Conservation (phyloP, 2,797 vertebrate genomes). For the Lophius americanus region DNA sequence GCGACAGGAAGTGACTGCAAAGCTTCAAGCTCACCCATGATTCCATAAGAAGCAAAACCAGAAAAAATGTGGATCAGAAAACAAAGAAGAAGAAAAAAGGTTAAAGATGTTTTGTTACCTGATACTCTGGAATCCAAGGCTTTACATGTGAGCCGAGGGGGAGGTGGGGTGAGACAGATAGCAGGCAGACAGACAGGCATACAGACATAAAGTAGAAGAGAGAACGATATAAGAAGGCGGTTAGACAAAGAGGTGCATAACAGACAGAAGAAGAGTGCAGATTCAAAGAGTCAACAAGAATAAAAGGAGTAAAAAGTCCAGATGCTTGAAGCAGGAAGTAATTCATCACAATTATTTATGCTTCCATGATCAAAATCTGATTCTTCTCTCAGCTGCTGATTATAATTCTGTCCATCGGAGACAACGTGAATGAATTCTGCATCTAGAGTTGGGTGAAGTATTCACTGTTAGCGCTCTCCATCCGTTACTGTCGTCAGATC, state of each 20-base stretch:
- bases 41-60: not conserved
- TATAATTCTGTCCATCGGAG: slow-evolving; percentile 32
- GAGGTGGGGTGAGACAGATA: slow-evolving; percentile 65
- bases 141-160: slow-evolving; percentile 83
- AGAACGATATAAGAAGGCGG: slow-evolving; percentile 54
- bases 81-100: slow-evolving; percentile 28
- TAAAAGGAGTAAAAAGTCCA: not conserved
- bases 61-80: slow-evolving; percentile 3
- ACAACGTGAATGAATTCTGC: slow-evolving; percentile 36
- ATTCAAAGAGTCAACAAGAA: slow-evolving; percentile 17
- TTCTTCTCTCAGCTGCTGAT: slow-evolving; percentile 8
- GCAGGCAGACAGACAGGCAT: slow-evolving; percentile 66
- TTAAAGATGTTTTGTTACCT: slow-evolving; percentile 86
- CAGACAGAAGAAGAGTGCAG: slow-evolving; percentile 18
- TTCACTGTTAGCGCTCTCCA: slow-evolving; percentile 57
- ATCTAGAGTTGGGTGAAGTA: slow-evolving; percentile 54
- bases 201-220: slow-evolving; percentile 66
- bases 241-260: slow-evolving; percentile 50
- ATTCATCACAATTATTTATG: slow-evolving; percentile 56
- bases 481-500: slow-evolving; percentile 52
- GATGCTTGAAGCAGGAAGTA: slow-evolving; percentile 41
- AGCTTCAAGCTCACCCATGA: slow-evolving; percentile 37
- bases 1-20: slow-evolving; percentile 50
- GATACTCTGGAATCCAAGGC: slow-evolving; percentile 91
- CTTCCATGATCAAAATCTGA: slow-evolving; percentile 20